Evolutionary conservation across 2,888 invertebrate species (phyloP).

Genomic region (Gerosis bhagava): DNA sequence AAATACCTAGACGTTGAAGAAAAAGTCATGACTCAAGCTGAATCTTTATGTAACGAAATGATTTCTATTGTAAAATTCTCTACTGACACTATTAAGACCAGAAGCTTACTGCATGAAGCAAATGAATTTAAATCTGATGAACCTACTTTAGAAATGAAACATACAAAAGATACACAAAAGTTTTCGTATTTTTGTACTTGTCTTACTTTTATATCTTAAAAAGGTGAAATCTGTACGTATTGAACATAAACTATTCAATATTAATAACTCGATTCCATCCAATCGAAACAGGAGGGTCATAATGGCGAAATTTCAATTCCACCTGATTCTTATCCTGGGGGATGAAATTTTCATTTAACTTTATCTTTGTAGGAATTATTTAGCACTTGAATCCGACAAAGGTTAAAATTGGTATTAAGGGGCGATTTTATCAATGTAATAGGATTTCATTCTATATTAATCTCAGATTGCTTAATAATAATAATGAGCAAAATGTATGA

Average conservation of each 20-base stretch:
- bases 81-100: constrained; percentile 76
- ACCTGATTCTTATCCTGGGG: constrained; percentile 25
- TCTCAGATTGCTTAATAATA: too few relatives aligned
- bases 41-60: constrained; percentile 73
- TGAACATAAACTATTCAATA: neutral
- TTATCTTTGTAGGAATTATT: constrained; percentile 28
- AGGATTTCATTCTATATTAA: too few relatives aligned
- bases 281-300: neutral
- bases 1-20: constrained; percentile 67
- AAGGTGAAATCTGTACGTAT: too few relatives aligned
- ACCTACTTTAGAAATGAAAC: constrained; percentile 54
- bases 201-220: too few relatives aligned
- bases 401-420: constrained; percentile 3
- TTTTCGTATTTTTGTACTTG: too few relatives aligned
- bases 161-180: constrained; percentile 67
- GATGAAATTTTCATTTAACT: constrained; percentile 27
- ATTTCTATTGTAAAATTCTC: constrained; percentile 74
- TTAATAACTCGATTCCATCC: constrained; percentile 1
- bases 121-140: constrained; percentile 57
- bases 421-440: neutral
- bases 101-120: constrained; percentile 57
- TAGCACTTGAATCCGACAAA: constrained; percentile 26
- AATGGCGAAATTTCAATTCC: constrained; percentile 30
- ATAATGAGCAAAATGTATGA: too few relatives aligned
- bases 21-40: constrained; percentile 63